Evolutionary conservation across 2,113 vertebrate species (phyloP).

Genomic region (Saguinus midas): DNA sequence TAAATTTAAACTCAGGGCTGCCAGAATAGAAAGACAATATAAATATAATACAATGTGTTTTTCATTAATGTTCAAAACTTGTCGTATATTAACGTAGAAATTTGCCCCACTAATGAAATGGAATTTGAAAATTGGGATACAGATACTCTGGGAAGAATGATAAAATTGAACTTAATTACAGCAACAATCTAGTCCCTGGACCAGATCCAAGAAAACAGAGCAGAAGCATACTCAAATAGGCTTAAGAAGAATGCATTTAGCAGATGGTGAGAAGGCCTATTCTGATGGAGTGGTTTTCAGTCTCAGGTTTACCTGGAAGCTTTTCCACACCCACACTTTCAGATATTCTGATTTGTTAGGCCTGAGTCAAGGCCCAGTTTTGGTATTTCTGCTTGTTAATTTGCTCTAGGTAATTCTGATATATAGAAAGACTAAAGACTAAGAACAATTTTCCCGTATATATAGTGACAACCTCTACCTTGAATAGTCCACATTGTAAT

Average conservation of each 20-base stretch:
- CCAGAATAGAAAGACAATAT: background rate
- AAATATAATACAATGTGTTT: background rate
- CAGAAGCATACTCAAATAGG: too few species aligned
- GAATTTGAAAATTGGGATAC: background rate
- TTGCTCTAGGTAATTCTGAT: background rate
- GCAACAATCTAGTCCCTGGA: too few species aligned
- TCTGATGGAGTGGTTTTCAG: background rate
- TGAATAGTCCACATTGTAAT: slow-evolving; percentile 17
- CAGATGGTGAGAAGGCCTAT: background rate
- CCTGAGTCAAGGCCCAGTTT: background rate
- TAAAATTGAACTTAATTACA: background rate
- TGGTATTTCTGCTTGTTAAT: slow-evolving; percentile 16
- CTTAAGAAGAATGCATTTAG: background rate
- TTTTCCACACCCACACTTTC: background rate
- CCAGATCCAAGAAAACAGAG: too few species aligned
- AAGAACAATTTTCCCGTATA: background rate
- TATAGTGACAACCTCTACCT: too few species aligned
- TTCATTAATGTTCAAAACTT: background rate
- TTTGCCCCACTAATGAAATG: background rate
- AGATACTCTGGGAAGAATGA: background rate
- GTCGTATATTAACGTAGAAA: background rate
- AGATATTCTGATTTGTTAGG: background rate
- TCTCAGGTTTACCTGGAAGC: background rate
- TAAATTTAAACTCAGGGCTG: background rate
- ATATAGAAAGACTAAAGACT: background rate